Evolutionary conservation across 2,888 invertebrate species (phyloP), one percentile per base, ranked within the genome.

Genomic region (Euplagia quadripunctaria): DNA sequence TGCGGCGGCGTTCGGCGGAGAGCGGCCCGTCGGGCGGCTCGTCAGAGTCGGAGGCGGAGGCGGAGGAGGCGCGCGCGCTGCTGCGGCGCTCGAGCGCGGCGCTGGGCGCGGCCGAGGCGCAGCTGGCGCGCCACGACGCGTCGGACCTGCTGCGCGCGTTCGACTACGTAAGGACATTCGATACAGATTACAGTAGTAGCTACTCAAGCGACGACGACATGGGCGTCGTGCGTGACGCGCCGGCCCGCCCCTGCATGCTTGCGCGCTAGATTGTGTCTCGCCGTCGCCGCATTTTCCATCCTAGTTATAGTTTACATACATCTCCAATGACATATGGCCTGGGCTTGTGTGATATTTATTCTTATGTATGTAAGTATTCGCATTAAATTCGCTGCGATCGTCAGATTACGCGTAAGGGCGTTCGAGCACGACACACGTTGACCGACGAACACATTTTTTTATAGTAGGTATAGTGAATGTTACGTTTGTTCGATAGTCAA

Each of bases 1-100:
- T 95, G 79, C 86, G 96, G 3, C 88, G 96, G 1, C 90, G 96
- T 14, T 94, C 96, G n/a, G 93, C 94, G 0, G 96, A 93, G 64
- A 93, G 94, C 79, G 93, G 87, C 95, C 0, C 95, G 74, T 92
- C 92, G 89, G 91, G 89, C 63, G 88, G 89, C 17, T 61, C 72
- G 96, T 97, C 97, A 68, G 97, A 97, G 86, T 97, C 97, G 11
- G 69, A 68, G 14, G 42, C 52, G 72, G 97, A 97, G 86, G 90
- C 96, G 55, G 97, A 97, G 81, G 97, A 97, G 79, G 94, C 97
- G 58, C 96, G 97, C 68, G 96, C 97, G 84, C 92, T 97, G 55
- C 92, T 97, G 70, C 96, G 97, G 67, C 96, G 97, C 75, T 97
- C 97, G 43, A 95, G 96, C 81, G 93, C 96, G 75, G 97, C 97